Conservation (phyloP, 2,888 invertebrate species). For the Ichneumon xanthorius region DNA sequence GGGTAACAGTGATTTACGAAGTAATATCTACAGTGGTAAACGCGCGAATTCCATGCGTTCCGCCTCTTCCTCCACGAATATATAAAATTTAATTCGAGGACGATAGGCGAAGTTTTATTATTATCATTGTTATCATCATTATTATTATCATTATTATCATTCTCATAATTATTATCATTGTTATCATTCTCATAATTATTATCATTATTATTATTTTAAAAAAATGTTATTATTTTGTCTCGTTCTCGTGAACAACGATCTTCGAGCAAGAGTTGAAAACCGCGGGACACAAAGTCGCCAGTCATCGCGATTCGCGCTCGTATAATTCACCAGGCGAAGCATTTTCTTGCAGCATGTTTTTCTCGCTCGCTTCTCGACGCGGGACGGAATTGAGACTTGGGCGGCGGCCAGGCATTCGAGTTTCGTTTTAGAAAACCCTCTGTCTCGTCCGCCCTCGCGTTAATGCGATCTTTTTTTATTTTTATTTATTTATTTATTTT, state of each 20-base stretch:
- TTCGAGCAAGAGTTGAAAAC: slow-evolving; percentile 48
- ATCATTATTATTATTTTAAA: neutral
- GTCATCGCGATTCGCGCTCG: slow-evolving; percentile 64
- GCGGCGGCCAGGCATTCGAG: slow-evolving; percentile 63
- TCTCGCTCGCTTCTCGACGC: slow-evolving; percentile 13
- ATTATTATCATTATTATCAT: neutral
- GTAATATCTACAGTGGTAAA: slow-evolving; percentile 1
- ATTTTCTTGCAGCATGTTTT: slow-evolving; percentile 31
- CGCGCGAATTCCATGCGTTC: slow-evolving; percentile 22
- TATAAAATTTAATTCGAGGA: slow-evolving; percentile 58
- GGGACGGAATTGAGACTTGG: slow-evolving; percentile 64
- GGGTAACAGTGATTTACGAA: slow-evolving; percentile 51
- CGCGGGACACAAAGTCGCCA: slow-evolving; percentile 68
- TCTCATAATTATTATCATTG: neutral
- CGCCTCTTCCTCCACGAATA: slow-evolving; percentile 45
- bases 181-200: neutral
- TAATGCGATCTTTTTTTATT: slow-evolving; percentile 52
- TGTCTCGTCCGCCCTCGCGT: slow-evolving; percentile 50
- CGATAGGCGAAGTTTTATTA: neutral
- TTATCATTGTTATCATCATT: neutral
- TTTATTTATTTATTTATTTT: neutral
- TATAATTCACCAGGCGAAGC: slow-evolving; percentile 59
- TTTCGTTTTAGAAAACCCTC: slow-evolving; percentile 64
- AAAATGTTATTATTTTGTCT: slow-evolving; percentile 7
- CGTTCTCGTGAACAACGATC: slow-evolving; percentile 32